phyloP scores from a whole-genome alignment of 2,888 invertebrate genomes.

The Mesochorus sp. region DNA sequence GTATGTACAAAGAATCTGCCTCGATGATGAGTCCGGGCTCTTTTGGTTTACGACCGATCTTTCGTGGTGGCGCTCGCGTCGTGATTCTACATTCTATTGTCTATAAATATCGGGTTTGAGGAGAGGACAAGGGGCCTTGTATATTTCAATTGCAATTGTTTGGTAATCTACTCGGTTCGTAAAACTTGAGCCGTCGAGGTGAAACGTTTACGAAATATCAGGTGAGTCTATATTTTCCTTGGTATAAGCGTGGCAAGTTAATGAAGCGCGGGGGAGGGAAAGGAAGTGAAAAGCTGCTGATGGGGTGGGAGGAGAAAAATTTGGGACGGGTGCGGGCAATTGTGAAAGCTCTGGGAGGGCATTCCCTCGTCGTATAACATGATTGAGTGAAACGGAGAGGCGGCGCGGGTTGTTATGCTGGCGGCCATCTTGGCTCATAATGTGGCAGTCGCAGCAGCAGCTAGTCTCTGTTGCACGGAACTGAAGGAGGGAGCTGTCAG shows the following conservation, averaged over 20 bases:
- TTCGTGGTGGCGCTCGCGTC: conserved; percentile 55
- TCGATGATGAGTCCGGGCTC: background rate
- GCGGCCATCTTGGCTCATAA: conserved; percentile 64
- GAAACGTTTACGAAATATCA: conserved; percentile 20
- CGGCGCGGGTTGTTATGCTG: conserved; percentile 30
- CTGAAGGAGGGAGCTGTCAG: conserved; percentile 66
- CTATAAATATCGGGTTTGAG: conserved; percentile 11
- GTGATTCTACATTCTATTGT: conserved; percentile 39
- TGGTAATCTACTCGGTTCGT: background rate
- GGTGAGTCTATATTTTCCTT: conserved; percentile 27
- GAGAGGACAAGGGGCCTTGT: conserved; percentile 61
- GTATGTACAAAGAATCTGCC: no score
- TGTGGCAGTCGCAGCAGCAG: conserved; percentile 35
- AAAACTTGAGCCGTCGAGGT: background rate
- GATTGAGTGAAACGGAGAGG: conserved; percentile 24
- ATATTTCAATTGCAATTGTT: conserved; percentile 5
- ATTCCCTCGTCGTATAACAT: conserved; percentile 24
- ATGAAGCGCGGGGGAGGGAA: background rate
- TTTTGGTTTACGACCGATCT: conserved; percentile 18
- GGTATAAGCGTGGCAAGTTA: background rate
- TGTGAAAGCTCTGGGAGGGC: conserved; percentile 25
- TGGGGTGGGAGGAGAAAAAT: no score
- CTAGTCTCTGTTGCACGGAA: no score
- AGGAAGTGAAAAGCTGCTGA: no score
- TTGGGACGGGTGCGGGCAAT: background rate